Evolutionary conservation across 2,888 invertebrate species (phyloP).

Genomic region (Apotomis betuletana): DNA sequence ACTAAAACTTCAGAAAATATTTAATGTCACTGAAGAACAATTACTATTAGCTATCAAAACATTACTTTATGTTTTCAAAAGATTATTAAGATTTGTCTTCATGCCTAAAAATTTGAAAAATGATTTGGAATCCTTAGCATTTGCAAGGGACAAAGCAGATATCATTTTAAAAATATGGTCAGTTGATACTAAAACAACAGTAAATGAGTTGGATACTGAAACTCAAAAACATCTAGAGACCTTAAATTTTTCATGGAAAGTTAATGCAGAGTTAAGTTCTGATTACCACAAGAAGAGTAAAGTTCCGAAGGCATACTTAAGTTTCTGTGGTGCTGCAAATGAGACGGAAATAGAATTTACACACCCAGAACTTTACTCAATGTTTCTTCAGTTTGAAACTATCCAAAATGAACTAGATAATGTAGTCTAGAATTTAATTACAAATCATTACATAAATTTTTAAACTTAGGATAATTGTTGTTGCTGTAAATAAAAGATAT

Average conservation of each 20-base stretch:
- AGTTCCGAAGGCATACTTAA: constrained; percentile 70
- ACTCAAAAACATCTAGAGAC: constrained; percentile 53
- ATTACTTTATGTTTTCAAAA: constrained; percentile 68
- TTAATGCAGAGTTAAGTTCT: constrained; percentile 77
- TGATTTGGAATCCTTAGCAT: constrained; percentile 64
- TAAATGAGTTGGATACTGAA: constrained; percentile 63
- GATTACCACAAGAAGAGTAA: constrained; percentile 71
- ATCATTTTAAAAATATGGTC: constrained; percentile 74
- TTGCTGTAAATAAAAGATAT: no score
- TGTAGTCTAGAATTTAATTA: constrained; percentile 48
- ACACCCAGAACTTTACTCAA: constrained; percentile 71
- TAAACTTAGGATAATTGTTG: no score
- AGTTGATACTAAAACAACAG: constrained; percentile 64
- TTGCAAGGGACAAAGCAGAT: constrained; percentile 67
- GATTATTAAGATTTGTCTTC: constrained; percentile 70
- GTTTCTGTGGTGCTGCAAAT: constrained; percentile 52
- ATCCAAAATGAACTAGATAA: constrained; percentile 77
- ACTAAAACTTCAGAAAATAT: constrained; percentile 69
- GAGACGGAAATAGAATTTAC: constrained; percentile 69
- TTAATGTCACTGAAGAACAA: constrained; percentile 63
- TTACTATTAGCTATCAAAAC: constrained; percentile 68
- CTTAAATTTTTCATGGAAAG: constrained; percentile 67
- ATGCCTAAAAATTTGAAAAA: constrained; percentile 72
- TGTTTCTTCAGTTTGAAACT: constrained; percentile 74
- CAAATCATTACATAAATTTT: neutral